These are phyloP conservation scores for Pantherophis alleghaniensis DNA, from an alignment of 2,797 vertebrate genomes.

Conservation along the genomic window DNA sequence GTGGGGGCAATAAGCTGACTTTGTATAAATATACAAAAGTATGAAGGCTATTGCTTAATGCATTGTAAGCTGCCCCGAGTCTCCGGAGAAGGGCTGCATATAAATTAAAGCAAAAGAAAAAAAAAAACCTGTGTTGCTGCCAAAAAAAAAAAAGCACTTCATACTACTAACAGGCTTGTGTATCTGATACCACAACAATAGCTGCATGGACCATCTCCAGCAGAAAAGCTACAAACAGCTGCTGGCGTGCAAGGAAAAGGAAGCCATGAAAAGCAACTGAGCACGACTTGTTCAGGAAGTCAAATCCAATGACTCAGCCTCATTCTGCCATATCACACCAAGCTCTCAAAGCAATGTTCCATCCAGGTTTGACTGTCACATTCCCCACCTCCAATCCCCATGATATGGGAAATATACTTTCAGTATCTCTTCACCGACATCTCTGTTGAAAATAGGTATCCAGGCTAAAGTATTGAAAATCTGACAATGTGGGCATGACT, in stretches of 20 bases:
- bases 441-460: neutral
- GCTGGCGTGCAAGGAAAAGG: neutral
- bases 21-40: too few relatives aligned
- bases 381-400: neutral
- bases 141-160: neutral
- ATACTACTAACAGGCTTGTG: neutral
- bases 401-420: neutral
- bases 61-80: too few relatives aligned
- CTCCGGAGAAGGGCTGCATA: too few relatives aligned
- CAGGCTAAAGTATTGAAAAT: neutral
- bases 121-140: neutral
- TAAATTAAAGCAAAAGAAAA: too few relatives aligned
- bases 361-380: neutral
- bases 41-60: too few relatives aligned
- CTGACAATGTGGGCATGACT: neutral
- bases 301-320: neutral
- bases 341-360: neutral
- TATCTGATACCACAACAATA: neutral
- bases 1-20: too few relatives aligned
- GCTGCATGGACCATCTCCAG: neutral
- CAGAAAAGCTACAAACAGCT: neutral
- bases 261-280: neutral
- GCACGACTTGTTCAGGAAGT: neutral
- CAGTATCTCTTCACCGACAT: neutral
- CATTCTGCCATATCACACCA: neutral